phyloP scores from a whole-genome alignment of 2,888 invertebrate genomes.

The Mimachlamys varia region DNA sequence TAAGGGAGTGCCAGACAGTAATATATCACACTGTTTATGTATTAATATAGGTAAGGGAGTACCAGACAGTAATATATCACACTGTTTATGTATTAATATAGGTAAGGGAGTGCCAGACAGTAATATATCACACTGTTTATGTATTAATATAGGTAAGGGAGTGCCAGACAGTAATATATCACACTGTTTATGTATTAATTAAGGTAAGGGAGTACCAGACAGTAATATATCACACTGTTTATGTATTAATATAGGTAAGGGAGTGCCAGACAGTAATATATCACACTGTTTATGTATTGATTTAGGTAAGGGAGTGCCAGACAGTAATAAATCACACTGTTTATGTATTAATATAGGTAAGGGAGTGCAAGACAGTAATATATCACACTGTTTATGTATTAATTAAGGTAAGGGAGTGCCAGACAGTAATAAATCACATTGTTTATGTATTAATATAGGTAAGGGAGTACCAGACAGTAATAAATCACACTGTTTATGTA shows the following conservation, averaged over 20 bases:
- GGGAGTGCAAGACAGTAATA: conserved; percentile 40
- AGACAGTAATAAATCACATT: too few relatives aligned
- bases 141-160: conserved; percentile 35
- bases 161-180: conserved; percentile 39
- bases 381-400: background rate
- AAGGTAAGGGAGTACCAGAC: conserved; percentile 42
- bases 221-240: conserved; percentile 25
- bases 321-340: too few relatives aligned
- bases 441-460: background rate
- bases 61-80: conserved; percentile 36
- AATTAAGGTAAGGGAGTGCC: conserved; percentile 40
- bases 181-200: background rate
- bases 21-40: background rate
- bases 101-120: conserved; percentile 42
- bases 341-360: conserved; percentile 7
- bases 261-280: conserved; percentile 40
- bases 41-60: conserved; percentile 39
- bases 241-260: conserved; percentile 22
- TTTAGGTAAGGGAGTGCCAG: conserved; percentile 42
- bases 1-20: conserved; percentile 40
- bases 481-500: too few relatives aligned
- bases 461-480: conserved; percentile 40
- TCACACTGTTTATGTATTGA: background rate
- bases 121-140: background rate
- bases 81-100: background rate